Evolutionary conservation across 1,140 invertebrate genomes (phyloP).

Genomic region (Zaprionus davidi): DNA sequence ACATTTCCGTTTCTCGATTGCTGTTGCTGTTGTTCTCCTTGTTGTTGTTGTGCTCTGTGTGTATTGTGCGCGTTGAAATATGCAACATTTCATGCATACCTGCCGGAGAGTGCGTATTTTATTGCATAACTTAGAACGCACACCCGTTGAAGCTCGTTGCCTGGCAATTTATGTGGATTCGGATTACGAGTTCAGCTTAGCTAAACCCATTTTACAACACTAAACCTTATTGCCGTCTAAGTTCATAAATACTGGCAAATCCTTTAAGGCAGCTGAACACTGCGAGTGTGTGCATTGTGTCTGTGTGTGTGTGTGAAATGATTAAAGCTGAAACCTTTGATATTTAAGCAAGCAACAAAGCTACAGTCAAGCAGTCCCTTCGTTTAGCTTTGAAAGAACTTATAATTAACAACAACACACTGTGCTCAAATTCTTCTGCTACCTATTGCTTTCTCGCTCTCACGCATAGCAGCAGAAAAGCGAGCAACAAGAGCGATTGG

Average conservation of each 20-base stretch:
- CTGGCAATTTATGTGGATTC: constrained; percentile 4
- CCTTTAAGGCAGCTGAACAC: neutral
- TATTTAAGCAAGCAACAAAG: neutral
- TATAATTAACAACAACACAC: no score
- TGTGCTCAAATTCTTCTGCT: no score
- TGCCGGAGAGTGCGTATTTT: constrained; percentile 15
- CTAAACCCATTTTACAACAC: neutral
- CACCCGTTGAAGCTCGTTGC: neutral
- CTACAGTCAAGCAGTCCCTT: no score
- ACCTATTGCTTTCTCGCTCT: no score
- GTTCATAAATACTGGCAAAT: constrained; percentile 1
- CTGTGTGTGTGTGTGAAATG: no score
- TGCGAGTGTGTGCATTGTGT: neutral
- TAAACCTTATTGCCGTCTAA: neutral
- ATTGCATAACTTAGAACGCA: constrained; percentile 28
- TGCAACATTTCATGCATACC: constrained; percentile 34
- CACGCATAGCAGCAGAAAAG: no score
- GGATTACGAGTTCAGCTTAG: neutral
- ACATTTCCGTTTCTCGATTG: constrained; percentile 5
- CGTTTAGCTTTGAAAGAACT: no score
- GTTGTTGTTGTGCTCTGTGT: constrained; percentile 9
- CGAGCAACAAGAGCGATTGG: no score
- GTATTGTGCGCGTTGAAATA: constrained; percentile 24
- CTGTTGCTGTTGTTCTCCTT: neutral
- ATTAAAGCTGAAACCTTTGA: neutral